A percentile compares a stretch with the other conserved stretches of the same genome.
These are phyloP conservation scores for Drosophila sechellia DNA, from an alignment of 1,140 invertebrate species.

Conservation along the genomic window DNA sequence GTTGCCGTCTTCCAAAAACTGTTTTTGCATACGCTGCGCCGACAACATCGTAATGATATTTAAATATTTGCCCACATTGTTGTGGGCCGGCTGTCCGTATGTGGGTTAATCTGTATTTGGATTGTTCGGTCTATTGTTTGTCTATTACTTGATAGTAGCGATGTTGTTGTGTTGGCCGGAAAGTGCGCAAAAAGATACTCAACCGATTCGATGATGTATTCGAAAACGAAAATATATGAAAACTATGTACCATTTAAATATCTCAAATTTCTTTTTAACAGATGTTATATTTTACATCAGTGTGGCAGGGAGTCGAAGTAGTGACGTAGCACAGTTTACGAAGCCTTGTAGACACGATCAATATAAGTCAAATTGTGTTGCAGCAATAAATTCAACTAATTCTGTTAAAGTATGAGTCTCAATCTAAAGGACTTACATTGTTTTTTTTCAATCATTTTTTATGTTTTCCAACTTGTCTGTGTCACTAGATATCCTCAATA, in stretches of 20 bases:
- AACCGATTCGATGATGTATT: background rate
- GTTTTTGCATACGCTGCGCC: conserved; percentile 39
- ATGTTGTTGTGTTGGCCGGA: conserved; percentile 10
- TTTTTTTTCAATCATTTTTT: too few species aligned
- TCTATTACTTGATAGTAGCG: conserved; percentile 18
- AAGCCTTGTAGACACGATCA: too few species aligned
- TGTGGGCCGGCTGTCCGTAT: conserved; percentile 59
- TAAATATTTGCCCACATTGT: conserved; percentile 77
- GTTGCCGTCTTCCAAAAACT: conserved; percentile 63
- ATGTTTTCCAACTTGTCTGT: too few species aligned
- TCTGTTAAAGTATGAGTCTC: too few species aligned
- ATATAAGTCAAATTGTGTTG: too few species aligned
- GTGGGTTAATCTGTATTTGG: conserved; percentile 77
- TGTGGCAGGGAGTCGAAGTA: too few species aligned
- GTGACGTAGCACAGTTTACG: too few species aligned
- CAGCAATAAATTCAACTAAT: too few species aligned
- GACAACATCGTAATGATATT: conserved; percentile 73
- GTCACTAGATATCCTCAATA: conserved; percentile 23
- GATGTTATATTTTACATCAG: too few species aligned
- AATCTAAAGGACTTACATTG: too few species aligned
- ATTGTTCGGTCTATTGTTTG: conserved; percentile 73
- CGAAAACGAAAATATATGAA: too few species aligned
- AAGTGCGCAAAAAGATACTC: background rate
- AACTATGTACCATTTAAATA: too few species aligned
- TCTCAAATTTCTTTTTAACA: background rate